A percentile compares a stretch with the other conserved stretches of the same genome.
Conservation (phyloP, 2,113 vertebrate genomes). For the Hymenochirus boettgeri region DNA sequence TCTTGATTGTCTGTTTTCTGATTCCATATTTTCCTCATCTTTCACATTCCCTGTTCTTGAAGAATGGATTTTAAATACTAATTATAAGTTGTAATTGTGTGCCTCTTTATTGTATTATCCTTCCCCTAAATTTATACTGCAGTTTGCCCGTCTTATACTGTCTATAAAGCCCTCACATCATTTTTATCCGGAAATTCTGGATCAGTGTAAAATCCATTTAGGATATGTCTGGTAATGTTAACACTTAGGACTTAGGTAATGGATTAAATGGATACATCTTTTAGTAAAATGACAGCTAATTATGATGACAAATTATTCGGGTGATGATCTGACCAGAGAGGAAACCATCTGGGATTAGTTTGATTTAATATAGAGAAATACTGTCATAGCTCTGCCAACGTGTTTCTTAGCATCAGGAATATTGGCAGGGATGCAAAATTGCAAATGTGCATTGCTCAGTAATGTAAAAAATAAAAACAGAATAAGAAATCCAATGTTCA, state of each 20-base stretch:
- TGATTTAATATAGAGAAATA: conserved; percentile 21
- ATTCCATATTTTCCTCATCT: too few species aligned
- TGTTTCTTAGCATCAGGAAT: background rate
- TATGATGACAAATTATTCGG: conserved; percentile 37
- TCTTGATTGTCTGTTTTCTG: too few species aligned
- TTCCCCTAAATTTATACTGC: too few species aligned
- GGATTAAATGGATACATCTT: conserved; percentile 26
- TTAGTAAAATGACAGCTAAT: conserved; percentile 24
- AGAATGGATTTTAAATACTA: too few species aligned
- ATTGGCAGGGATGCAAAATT: conserved; percentile 19
- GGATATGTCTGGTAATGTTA: conserved; percentile 1
- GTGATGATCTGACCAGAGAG: conserved; percentile 31
- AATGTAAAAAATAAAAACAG: conserved; percentile 8
- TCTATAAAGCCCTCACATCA: too few species aligned
- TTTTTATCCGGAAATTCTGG: background rate
- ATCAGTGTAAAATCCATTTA: conserved; percentile 5
- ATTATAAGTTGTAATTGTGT: too few species aligned
- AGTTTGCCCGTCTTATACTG: too few species aligned
- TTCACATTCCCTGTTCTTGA: too few species aligned
- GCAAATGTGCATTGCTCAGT: conserved; percentile 24
- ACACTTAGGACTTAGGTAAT: conserved; percentile 1
- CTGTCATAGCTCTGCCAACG: background rate
- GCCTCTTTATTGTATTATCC: too few species aligned
- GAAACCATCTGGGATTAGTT: conserved; percentile 10
- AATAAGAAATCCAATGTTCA: background rate